phyloP scores from a whole-genome alignment of 1,140 invertebrate species.

The Heliothis subflexa region DNA sequence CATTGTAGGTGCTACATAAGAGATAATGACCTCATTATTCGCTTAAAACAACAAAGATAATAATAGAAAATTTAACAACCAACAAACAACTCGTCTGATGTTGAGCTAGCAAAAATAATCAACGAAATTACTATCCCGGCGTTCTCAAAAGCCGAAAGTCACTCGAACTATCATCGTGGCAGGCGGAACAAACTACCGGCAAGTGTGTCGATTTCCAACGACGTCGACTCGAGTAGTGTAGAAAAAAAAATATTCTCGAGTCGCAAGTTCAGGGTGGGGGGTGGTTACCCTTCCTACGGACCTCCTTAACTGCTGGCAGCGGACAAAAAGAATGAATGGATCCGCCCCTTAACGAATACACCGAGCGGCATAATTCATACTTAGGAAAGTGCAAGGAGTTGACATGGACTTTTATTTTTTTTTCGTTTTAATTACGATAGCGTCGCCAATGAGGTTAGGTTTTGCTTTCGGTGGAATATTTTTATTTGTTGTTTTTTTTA shows the following conservation, averaged over 20 bases:
- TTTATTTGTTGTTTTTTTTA: slow-evolving; percentile 30
- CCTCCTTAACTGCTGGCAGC: slow-evolving; percentile 82
- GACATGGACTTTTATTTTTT: slow-evolving; percentile 76
- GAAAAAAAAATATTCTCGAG: slow-evolving; percentile 84
- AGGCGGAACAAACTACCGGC: slow-evolving; percentile 82
- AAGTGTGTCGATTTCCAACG: slow-evolving; percentile 85
- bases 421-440: slow-evolving; percentile 54
- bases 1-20: too few species aligned
- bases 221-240: slow-evolving; percentile 74
- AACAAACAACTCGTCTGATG: slow-evolving; percentile 14
- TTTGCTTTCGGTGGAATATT: slow-evolving; percentile 37
- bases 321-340: slow-evolving; percentile 86
- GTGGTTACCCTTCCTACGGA: slow-evolving; percentile 66
- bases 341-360: slow-evolving; percentile 85
- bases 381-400: slow-evolving; percentile 84
- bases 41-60: not conserved
- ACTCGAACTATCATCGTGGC: slow-evolving; percentile 82
- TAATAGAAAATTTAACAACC: slow-evolving; percentile 3
- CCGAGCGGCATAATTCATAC: slow-evolving; percentile 85
- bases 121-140: slow-evolving; percentile 67
- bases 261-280: slow-evolving; percentile 79
- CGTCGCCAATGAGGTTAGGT: slow-evolving; percentile 47
- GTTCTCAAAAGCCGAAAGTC: slow-evolving; percentile 72
- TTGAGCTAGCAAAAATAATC: slow-evolving; percentile 69
- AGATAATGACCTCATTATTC: not conserved